A percentile compares a stretch with the other conserved stretches of the same genome.
Evolutionary conservation across 2,888 invertebrate species (phyloP).

Genomic region (Tetragnatha montana): DNA sequence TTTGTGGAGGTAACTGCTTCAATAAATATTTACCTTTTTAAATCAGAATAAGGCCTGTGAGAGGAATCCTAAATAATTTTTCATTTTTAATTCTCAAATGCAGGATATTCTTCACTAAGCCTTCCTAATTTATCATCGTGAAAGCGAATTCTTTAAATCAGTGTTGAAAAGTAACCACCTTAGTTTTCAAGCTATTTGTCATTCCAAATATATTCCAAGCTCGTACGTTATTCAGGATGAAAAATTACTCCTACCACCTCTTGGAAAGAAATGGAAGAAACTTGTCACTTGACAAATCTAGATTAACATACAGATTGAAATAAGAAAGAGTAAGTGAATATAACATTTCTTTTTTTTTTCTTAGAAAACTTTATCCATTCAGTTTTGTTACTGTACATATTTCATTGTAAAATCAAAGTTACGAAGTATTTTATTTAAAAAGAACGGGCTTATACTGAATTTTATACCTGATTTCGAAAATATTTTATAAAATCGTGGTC

Average conservation of each 20-base stretch:
- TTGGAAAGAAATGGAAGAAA: constrained; percentile 22
- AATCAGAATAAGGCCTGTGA: too few species aligned
- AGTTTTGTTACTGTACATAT: too few species aligned
- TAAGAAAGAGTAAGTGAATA: too few species aligned
- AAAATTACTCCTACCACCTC: constrained; percentile 10
- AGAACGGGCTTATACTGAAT: too few species aligned
- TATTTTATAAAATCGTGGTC: too few species aligned
- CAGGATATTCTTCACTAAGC: background rate
- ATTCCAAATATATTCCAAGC: constrained; percentile 11
- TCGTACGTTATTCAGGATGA: background rate
- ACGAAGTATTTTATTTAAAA: too few species aligned
- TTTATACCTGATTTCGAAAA: too few species aligned
- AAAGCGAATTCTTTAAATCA: background rate
- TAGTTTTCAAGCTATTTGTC: constrained; percentile 33
- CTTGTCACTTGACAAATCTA: background rate
- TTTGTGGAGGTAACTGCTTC: background rate
- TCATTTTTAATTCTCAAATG: background rate
- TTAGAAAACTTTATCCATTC: too few species aligned
- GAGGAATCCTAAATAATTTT: background rate
- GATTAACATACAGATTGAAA: constrained; percentile 13
- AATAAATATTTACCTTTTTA: background rate
- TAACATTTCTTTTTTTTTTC: too few species aligned
- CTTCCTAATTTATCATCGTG: background rate
- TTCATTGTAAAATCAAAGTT: too few species aligned
- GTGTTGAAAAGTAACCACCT: constrained; percentile 19